Evolutionary conservation across 2,888 invertebrate genomes (phyloP).

Genomic region (Muschampia plurimacula): DNA sequence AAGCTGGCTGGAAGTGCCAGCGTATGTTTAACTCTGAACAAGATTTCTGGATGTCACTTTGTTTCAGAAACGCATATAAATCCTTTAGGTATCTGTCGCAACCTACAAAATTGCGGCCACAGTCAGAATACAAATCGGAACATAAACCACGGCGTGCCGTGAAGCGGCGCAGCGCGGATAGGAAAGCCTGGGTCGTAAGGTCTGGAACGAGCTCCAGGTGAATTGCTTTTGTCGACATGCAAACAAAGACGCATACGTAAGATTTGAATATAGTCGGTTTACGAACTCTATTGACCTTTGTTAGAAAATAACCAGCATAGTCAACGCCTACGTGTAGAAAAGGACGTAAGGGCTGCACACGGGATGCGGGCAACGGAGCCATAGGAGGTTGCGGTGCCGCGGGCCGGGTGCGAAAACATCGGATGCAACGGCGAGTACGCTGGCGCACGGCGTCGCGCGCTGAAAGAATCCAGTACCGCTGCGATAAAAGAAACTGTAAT

Average conservation of each 20-base stretch:
- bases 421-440: neutral
- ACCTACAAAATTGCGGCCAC: constrained; percentile 12
- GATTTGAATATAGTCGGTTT: neutral
- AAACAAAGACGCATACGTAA: constrained; percentile 16
- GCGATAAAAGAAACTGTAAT: neutral
- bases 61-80: neutral
- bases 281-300: neutral
- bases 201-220: constrained; percentile 20
- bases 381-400: neutral
- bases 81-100: constrained; percentile 4
- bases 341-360: neutral
- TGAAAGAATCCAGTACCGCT: constrained; percentile 5
- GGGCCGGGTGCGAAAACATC: neutral
- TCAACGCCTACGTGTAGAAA: neutral
- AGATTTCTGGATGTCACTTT: neutral
- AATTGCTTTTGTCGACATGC: constrained; percentile 11
- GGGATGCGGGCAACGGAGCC: constrained; percentile 1
- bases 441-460: neutral
- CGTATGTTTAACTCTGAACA: neutral
- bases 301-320: neutral
- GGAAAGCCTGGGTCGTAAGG: constrained; percentile 6
- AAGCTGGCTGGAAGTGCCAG: constrained; percentile 8
- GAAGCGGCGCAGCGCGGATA: constrained; percentile 7
- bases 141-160: constrained; percentile 3
- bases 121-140: neutral